These are phyloP conservation scores for Melanocharis versteri DNA, from an alignment of 2,113 vertebrate species.

Conservation along the genomic window DNA sequence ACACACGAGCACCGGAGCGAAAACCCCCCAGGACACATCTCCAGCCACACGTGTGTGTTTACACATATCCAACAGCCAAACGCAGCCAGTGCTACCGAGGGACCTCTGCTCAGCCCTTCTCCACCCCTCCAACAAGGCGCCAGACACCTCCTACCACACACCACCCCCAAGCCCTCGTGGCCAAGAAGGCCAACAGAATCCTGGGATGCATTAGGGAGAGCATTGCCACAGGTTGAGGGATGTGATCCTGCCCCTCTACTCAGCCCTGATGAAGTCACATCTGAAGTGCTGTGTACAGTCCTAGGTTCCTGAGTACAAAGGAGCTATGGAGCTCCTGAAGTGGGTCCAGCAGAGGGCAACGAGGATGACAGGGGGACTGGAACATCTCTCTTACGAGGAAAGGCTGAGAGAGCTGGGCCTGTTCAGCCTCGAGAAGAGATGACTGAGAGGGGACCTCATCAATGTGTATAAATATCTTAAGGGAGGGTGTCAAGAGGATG, in stretches of 20 bases:
- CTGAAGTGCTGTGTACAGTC: background rate
- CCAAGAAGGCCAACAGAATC: background rate
- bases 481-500: background rate
- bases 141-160: background rate
- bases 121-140: fast-evolving
- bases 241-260: background rate
- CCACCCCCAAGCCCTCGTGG: background rate
- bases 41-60: background rate
- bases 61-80: fast-evolving
- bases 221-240: background rate
- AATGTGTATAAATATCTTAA: background rate
- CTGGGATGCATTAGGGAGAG: background rate
- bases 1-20: fast-evolving
- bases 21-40: background rate
- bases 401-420: background rate
- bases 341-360: fast-evolving
- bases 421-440: background rate
- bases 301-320: background rate
- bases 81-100: fast-evolving
- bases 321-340: background rate
- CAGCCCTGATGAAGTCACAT: background rate
- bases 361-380: background rate
- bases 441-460: background rate
- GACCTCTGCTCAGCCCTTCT: background rate
- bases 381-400: fast-evolving